Base-by-base conservation (phyloP, 2,797 vertebrate species). In the Acanthurus leucopareius region DNA sequence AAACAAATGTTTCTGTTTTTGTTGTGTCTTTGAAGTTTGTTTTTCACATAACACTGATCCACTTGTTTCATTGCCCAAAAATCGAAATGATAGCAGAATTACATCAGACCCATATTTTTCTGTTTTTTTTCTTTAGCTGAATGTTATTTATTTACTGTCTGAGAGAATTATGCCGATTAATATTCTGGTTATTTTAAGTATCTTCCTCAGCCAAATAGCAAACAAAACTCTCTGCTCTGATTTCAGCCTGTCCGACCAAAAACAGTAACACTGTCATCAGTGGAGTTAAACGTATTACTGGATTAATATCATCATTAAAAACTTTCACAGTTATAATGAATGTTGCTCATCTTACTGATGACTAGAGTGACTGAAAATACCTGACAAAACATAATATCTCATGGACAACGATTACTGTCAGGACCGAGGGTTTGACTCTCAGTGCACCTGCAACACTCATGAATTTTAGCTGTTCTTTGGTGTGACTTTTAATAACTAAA, bases 321-420 rank as follows among this genome's bases (percentile, higher is more conserved):
- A 59, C 62, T 42, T 68, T 60, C 67, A 66, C 61, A 56, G 60
- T 56, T 51, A 51, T 47, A 47, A 47, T 64, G 62, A 70, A 60
- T 70, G 32, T 66, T 28, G 59, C 66, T 73, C 19, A 4, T 75
- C 67, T 77, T 16, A 79, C 42, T 56, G 58, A 70, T 73, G 72
- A 73, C 73, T 14, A 4, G 69, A 69, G 63, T 11, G 51, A n/a
- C 16, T 44, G 28, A 25, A 70, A 64, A 17, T n/a, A 40, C 64
- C 47, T 58, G 25, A 66, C 53, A 73, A 59, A 40, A 71, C 7
- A 17, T 5, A 58, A 65, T 9, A 32, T 49, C 38, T 71, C 58
- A 65, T 42, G 48, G 65, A 47, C 28, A 65, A 66, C 38, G 15
- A 69, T 1, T 10, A 16, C 16, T 65, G 67, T 28, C 32, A 35